Conservation (phyloP, 1,140 invertebrate species). For the Heliconius hewitsoni region DNA sequence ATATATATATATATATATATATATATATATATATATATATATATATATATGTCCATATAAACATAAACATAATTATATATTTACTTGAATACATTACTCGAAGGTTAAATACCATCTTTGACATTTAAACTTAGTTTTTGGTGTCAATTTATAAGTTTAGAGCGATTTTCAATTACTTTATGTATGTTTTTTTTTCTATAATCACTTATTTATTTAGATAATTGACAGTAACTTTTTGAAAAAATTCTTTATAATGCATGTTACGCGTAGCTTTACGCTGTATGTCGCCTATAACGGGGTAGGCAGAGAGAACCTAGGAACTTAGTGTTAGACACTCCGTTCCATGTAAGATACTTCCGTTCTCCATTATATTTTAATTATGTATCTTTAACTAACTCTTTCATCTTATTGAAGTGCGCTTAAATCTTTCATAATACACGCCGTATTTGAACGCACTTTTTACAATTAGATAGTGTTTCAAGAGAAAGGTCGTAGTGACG, state of each 20-base stretch:
- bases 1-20: not conserved
- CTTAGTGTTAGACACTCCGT: not conserved
- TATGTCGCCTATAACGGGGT: not conserved
- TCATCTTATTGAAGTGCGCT: too few species aligned
- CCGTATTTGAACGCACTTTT: too few species aligned
- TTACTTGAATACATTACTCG: not conserved
- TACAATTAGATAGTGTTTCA: too few species aligned
- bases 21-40: not conserved
- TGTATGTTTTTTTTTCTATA: too few species aligned
- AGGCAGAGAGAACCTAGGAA: not conserved
- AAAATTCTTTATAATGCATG: too few species aligned
- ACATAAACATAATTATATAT: slow-evolving; percentile 7
- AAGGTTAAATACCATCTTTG: slow-evolving; percentile 18
- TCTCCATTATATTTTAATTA: too few species aligned
- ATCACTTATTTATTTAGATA: too few species aligned
- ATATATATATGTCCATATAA: not conserved
- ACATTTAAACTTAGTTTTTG: slow-evolving; percentile 6
- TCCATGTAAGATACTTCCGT: not conserved
- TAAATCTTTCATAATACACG: too few species aligned
- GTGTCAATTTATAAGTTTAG: not conserved
- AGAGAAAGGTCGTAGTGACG: too few species aligned
- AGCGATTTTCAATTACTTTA: not conserved
- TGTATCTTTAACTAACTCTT: too few species aligned
- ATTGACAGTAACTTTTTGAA: too few species aligned
- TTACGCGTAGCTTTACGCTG: not conserved